Evolutionary conservation across 2,888 invertebrate genomes (phyloP), one percentile per base, ranked within the genome.

Genomic region (Macrophya alboannulata): DNA sequence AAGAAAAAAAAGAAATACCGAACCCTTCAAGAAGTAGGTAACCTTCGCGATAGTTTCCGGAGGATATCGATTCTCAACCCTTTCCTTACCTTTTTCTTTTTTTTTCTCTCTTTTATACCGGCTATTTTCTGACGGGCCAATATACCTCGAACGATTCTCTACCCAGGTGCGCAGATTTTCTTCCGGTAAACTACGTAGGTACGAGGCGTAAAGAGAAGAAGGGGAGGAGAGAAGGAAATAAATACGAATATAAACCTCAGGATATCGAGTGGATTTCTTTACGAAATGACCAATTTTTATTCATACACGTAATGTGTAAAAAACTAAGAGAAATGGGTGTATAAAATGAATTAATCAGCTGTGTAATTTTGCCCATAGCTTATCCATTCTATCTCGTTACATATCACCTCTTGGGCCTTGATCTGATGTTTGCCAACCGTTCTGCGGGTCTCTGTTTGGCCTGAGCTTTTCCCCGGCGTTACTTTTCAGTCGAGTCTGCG

Each of bases 371-470:
- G 5, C 37, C 17, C 6, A 12, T 74, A 21, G 45, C 40, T 17
- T n/a, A 45, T n/a, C 17, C 4, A 45, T 74, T 43, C 21, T n/a
- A n/a, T n/a, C n/a, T 74, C 12, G 45, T 45, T 45, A 21, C 4
- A 74, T 74, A 43, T 45, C 72, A n/a, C 72, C 72, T 74, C 45
- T 37, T 81, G 4, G 62, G 21, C 25, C 45, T 48, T 12, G 17
- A 83, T 62, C 81, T 21, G 43, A 68, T 68, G 40, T 83, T 83
- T 83, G 65, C 37, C 25, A 37, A 25, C 21, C 8, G 31, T 45
- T 31, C 68, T 82, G 68, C 82, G 68, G 82, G 82, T 83, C 68
- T 83, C 83, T 68, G 9, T 81, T 62, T 81, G 43, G 17, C 25
- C 31, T 1, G 37, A 25, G 15, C 48, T 65, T 25, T n/a, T 48